These are phyloP conservation scores for Torymus tubicola DNA, from an alignment of 2,888 invertebrate species.

Conservation along the genomic window DNA sequence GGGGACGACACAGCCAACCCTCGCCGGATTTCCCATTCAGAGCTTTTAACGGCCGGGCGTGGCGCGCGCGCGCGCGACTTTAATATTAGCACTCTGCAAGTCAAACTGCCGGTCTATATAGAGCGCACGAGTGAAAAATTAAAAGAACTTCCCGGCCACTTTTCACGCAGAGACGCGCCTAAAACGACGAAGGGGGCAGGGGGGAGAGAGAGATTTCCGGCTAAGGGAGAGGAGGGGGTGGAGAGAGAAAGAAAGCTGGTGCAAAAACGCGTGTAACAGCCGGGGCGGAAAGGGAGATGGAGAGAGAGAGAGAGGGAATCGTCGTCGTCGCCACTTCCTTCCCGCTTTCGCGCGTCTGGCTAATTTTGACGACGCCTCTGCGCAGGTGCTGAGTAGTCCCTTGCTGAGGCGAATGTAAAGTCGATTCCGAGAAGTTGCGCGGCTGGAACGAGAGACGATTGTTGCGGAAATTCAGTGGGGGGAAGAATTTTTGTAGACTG, in stretches of 20 bases:
- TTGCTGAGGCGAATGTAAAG: no score
- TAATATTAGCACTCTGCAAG: constrained; percentile 68
- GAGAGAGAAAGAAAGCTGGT: background rate
- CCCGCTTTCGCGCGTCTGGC: constrained; percentile 46
- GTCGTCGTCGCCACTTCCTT: constrained; percentile 12
- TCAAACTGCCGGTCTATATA: constrained; percentile 51
- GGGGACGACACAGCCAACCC: background rate
- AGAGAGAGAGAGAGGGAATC: no score
- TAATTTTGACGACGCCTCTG: constrained; percentile 51
- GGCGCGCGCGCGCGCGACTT: constrained; percentile 56
- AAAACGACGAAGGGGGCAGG: background rate
- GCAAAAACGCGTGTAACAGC: constrained; percentile 51
- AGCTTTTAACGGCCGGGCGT: constrained; percentile 35
- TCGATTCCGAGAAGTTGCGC: no score
- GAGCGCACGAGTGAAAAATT: constrained; percentile 58
- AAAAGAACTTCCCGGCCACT: constrained; percentile 62
- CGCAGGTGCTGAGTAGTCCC: no score
- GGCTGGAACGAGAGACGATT: no score
- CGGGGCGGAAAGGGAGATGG: constrained; percentile 27
- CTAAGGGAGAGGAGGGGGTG: background rate
- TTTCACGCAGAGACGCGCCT: constrained; percentile 22
- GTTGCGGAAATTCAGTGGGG: no score
- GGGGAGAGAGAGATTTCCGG: constrained; percentile 43
- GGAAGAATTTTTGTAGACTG: no score
- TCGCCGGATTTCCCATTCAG: constrained; percentile 47